These are phyloP conservation scores for Semaprochilodus insignis DNA, from an alignment of 2,797 vertebrate species.

Conservation along the genomic window DNA sequence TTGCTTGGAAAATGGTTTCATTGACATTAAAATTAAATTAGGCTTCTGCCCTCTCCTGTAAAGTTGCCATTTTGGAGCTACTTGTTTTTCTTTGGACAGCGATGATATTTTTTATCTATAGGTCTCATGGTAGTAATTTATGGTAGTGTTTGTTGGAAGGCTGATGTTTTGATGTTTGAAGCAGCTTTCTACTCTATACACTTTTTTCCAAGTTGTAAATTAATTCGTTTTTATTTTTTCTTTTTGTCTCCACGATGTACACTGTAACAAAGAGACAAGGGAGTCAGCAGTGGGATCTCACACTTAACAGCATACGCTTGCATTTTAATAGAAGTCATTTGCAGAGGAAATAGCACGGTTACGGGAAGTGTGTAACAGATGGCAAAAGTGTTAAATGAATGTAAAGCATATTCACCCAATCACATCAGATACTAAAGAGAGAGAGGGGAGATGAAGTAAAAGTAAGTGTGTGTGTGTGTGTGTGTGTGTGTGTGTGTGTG, in stretches of 20 bases:
- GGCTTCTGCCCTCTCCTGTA: too few relatives aligned
- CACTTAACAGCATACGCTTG: not conserved
- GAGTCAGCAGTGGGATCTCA: slow-evolving; percentile 21
- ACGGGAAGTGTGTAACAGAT: slow-evolving; percentile 51
- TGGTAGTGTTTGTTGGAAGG: not conserved
- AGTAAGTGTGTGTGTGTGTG: not conserved
- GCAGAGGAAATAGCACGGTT: slow-evolving; percentile 46
- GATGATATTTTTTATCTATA: too few relatives aligned
- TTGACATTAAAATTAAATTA: too few relatives aligned
- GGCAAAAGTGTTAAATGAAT: slow-evolving; percentile 53
- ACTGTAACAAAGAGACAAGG: not conserved
- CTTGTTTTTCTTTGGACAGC: too few relatives aligned
- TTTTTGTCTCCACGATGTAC: slow-evolving; percentile 14
- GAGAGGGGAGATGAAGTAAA: not conserved
- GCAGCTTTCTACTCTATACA: not conserved
- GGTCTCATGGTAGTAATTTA: not conserved
- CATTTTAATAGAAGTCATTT: slow-evolving; percentile 31
- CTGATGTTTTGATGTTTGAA: not conserved
- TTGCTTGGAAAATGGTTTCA: too few relatives aligned
- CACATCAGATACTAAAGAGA: slow-evolving; percentile 45
- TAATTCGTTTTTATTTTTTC: not conserved
- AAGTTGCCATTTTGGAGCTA: too few relatives aligned
- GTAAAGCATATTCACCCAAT: slow-evolving; percentile 52
- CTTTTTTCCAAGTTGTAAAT: slow-evolving; percentile 1
- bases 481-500: slow-evolving; percentile 30